Evolutionary conservation across 2,113 vertebrate genomes (phyloP).

Genomic region (Gambusia holbrooki): DNA sequence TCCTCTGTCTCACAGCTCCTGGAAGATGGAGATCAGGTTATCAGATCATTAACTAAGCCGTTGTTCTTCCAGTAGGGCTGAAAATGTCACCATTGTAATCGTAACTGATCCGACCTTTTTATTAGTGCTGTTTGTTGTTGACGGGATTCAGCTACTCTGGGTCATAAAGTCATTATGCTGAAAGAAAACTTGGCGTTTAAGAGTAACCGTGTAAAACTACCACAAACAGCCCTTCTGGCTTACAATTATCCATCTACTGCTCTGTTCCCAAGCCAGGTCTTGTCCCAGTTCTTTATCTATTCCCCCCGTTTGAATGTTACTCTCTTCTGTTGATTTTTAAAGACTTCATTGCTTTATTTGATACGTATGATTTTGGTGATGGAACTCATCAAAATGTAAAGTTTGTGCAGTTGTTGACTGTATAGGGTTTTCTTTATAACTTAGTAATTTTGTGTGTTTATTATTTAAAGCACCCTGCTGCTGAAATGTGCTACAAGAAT

Average conservation of each 20-base stretch:
- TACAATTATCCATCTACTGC: neutral
- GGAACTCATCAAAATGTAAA: too few relatives aligned
- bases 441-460: too few relatives aligned
- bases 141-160: neutral
- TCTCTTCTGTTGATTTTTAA: constrained; percentile 8
- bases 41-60: neutral
- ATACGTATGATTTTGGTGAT: too few relatives aligned
- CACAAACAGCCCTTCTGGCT: too few relatives aligned
- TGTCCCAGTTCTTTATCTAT: constrained; percentile 23
- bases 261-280: neutral
- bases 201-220: neutral
- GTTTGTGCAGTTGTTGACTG: too few relatives aligned
- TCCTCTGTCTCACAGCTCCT: neutral
- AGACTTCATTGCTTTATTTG: neutral
- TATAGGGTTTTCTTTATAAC: too few relatives aligned
- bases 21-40: neutral
- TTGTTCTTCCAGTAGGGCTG: neutral
- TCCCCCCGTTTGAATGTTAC: constrained; percentile 10
- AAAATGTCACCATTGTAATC: neutral
- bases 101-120: neutral
- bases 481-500: too few relatives aligned
- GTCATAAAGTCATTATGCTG: neutral
- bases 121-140: neutral
- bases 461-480: too few relatives aligned
- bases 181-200: neutral